These are phyloP conservation scores for Phrixothrix hirtus DNA, from an alignment of 2,888 invertebrate species.

Conservation along the genomic window DNA sequence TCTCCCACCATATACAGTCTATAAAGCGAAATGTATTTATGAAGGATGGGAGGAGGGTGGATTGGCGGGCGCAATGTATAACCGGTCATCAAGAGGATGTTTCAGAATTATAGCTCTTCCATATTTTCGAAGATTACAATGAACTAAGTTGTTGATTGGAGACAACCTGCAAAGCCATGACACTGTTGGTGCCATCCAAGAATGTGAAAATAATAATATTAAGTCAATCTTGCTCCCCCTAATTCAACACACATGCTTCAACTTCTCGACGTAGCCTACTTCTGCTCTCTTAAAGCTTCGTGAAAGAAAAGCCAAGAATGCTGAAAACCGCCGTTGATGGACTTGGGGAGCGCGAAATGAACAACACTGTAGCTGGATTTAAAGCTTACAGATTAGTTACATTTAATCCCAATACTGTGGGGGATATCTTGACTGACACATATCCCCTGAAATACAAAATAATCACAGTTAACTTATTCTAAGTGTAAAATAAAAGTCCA, in stretches of 20 bases:
- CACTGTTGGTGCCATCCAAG: slow-evolving; percentile 33
- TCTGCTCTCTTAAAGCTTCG: slow-evolving; percentile 35
- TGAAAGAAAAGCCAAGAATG: slow-evolving; percentile 26
- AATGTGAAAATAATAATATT: slow-evolving; percentile 42
- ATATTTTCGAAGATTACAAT: slow-evolving; percentile 33
- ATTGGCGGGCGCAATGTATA: too few relatives aligned
- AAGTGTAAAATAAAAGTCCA: too few relatives aligned
- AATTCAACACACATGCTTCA: too few relatives aligned
- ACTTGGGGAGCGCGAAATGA: slow-evolving; percentile 1
- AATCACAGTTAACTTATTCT: too few relatives aligned
- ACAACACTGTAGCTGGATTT: slow-evolving; percentile 1
- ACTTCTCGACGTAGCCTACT: slow-evolving; percentile 40
- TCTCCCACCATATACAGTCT: too few relatives aligned
- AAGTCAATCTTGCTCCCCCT: slow-evolving; percentile 39
- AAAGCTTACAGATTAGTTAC: background rate
- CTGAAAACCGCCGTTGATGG: too few relatives aligned
- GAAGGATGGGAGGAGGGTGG: slow-evolving; percentile 32
- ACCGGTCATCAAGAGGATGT: slow-evolving; percentile 40
- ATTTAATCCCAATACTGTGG: slow-evolving; percentile 1
- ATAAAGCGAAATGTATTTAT: too few relatives aligned
- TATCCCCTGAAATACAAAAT: too few relatives aligned
- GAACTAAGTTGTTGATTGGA: slow-evolving; percentile 43
- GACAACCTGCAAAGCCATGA: slow-evolving; percentile 42
- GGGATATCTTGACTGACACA: too few relatives aligned
- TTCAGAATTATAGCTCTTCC: slow-evolving; percentile 37